Evolutionary conservation across 2,797 vertebrate species (phyloP).

Genomic region (Sebastes steindachneri): DNA sequence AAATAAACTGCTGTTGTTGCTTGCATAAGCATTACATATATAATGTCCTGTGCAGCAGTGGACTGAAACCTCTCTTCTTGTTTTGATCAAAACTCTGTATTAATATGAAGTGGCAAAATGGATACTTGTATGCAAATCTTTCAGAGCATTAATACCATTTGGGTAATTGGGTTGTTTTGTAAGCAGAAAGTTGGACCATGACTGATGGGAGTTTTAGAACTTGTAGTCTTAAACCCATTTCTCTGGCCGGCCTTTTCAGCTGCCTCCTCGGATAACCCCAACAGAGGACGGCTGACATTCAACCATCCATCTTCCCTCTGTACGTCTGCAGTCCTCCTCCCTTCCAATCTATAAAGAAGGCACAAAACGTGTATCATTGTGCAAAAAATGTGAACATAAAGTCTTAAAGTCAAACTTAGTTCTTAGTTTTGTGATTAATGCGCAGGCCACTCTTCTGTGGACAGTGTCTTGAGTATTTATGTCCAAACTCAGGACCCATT

Average conservation of each 20-base stretch:
- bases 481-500: not conserved
- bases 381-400: conserved; percentile 24
- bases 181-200: conserved; percentile 5
- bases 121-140: not conserved
- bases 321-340: conserved; percentile 13
- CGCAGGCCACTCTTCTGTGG: not conserved
- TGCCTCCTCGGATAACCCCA: conserved; percentile 30
- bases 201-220: conserved; percentile 36
- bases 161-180: conserved; percentile 5
- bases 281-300: conserved; percentile 13
- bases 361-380: conserved; percentile 14
- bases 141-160: not conserved
- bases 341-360: conserved; percentile 16
- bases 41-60: not conserved
- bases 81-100: not conserved
- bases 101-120: not conserved
- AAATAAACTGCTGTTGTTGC: not conserved
- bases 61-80: not conserved
- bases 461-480: not conserved
- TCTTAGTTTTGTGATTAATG: conserved; percentile 25
- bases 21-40: not conserved
- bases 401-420: conserved; percentile 23
- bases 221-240: conserved; percentile 14
- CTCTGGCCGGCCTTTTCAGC: conserved; percentile 1
- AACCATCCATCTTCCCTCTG: conserved; percentile 31